phyloP scores from a whole-genome alignment of 2,113 vertebrate species.

The Sinocyclocheilus grahami region DNA sequence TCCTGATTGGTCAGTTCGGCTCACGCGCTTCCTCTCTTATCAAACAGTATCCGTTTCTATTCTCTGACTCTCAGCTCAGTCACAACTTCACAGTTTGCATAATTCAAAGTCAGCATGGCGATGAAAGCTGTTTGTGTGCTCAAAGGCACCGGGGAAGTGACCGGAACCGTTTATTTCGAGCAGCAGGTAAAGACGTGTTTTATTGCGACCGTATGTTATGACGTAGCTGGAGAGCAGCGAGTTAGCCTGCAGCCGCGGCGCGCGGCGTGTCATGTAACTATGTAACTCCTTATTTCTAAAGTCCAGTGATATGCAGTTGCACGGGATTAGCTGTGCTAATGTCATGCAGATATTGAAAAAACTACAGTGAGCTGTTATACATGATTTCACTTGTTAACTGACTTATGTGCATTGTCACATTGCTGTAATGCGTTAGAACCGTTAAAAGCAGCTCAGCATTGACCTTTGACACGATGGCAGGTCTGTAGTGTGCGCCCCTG shows the following conservation, averaged over 20 bases:
- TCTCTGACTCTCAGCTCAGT: too few species aligned
- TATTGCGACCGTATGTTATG: background rate
- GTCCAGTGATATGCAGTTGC: background rate
- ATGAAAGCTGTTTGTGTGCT: constrained; percentile 77
- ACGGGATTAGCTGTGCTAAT: background rate
- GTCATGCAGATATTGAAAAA: background rate
- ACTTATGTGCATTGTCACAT: background rate
- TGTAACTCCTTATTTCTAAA: background rate
- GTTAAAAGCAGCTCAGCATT: background rate
- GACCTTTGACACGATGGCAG: background rate
- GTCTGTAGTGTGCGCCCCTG: background rate
- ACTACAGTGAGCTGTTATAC: background rate
- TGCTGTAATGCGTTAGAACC: background rate
- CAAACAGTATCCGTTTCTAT: background rate
- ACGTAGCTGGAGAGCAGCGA: background rate
- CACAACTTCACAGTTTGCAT: background rate
- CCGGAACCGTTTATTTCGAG: constrained; percentile 70
- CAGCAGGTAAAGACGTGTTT: constrained; percentile 68
- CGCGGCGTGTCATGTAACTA: background rate
- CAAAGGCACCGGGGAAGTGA: constrained; percentile 69
- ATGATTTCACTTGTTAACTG: background rate
- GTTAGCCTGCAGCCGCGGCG: background rate
- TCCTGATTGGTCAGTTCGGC: background rate
- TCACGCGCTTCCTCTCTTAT: background rate
- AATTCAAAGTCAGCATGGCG: constrained; percentile 62